A percentile compares a stretch with the other conserved stretches of the same genome.
Conservation (phyloP, 2,888 invertebrate species). For the Drosophila cracens region DNA sequence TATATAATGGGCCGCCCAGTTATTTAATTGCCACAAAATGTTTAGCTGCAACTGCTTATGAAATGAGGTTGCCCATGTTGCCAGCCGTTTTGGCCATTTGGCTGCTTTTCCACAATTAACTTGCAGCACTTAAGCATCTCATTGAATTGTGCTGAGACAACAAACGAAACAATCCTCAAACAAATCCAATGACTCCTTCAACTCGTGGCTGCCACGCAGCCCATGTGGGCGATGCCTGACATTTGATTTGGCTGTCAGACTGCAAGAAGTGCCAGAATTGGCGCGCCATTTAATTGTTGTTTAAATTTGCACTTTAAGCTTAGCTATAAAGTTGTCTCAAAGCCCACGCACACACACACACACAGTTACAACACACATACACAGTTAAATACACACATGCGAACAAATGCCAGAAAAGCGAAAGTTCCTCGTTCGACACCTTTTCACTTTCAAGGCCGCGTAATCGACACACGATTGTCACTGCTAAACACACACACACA, state of each 20-base stretch:
- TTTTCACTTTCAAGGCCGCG: conserved; percentile 84
- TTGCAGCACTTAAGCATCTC: conserved; percentile 49
- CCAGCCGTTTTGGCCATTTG: conserved; percentile 24
- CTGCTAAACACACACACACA: conserved; percentile 27
- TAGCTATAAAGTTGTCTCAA: conserved; percentile 17
- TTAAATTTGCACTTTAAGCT: conserved; percentile 55
- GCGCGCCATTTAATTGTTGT: conserved; percentile 60
- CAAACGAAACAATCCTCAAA: not conserved
- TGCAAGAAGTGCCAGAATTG: conserved; percentile 58
- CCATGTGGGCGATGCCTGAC: conserved; percentile 61
- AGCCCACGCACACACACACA: conserved; percentile 19
- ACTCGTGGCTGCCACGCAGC: conserved; percentile 25
- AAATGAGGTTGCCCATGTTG: conserved; percentile 67
- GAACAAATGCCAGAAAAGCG: conserved; percentile 43
- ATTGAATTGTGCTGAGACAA: conserved; percentile 59
- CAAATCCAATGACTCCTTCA: conserved; percentile 13
- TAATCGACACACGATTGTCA: conserved; percentile 68
- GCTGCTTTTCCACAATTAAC: conserved; percentile 54
- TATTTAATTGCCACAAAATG: conserved; percentile 66
- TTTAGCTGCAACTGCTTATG: conserved; percentile 72
- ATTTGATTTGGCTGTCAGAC: conserved; percentile 54
- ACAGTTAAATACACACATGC: not conserved
- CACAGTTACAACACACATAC: not conserved
- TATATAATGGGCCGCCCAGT: conserved; percentile 63
- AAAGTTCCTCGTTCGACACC: conserved; percentile 74